A percentile compares a stretch with the other conserved stretches of the same genome.
Evolutionary conservation across 2,797 vertebrate species (phyloP).

Genomic region (Clarias laeviceps): DNA sequence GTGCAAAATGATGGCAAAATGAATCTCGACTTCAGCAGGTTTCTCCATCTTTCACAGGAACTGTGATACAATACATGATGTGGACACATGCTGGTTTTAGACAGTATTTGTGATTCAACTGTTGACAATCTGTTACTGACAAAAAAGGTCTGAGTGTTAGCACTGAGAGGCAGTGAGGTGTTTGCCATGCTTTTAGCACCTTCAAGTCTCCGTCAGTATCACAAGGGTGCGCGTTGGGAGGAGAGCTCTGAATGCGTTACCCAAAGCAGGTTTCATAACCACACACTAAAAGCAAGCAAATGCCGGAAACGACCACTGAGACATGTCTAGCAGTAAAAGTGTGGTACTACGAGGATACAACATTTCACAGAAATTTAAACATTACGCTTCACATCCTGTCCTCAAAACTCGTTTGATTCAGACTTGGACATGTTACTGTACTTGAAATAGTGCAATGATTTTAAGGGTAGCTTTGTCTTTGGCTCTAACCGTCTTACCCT

Average conservation of each 20-base stretch:
- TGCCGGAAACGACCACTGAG: not conserved
- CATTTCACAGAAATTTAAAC: not conserved
- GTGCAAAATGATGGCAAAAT: not conserved
- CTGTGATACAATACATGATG: constrained; percentile 20
- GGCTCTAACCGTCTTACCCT: not conserved
- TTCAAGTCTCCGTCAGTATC: constrained; percentile 30
- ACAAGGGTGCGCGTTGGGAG: not conserved
- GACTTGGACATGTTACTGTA: not conserved
- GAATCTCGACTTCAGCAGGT: constrained; percentile 23
- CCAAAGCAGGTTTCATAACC: constrained; percentile 1
- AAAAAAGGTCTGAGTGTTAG: constrained; percentile 33
- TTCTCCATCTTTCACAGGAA: constrained; percentile 31
- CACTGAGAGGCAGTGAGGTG: constrained; percentile 26
- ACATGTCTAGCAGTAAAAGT: constrained; percentile 1
- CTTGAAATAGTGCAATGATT: not conserved
- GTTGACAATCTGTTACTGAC: constrained; percentile 32
- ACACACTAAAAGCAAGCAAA: constrained; percentile 11
- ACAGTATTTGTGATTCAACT: constrained; percentile 37
- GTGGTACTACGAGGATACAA: not conserved
- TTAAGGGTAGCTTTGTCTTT: not conserved
- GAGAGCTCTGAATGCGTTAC: constrained; percentile 1
- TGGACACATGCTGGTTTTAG: constrained; percentile 39
- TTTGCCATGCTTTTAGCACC: constrained; percentile 47
- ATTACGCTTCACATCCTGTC: not conserved
- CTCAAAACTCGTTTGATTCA: not conserved